These are phyloP conservation scores for Cerceris ruficornis DNA, from an alignment of 2,888 invertebrate genomes.

Conservation along the genomic window DNA sequence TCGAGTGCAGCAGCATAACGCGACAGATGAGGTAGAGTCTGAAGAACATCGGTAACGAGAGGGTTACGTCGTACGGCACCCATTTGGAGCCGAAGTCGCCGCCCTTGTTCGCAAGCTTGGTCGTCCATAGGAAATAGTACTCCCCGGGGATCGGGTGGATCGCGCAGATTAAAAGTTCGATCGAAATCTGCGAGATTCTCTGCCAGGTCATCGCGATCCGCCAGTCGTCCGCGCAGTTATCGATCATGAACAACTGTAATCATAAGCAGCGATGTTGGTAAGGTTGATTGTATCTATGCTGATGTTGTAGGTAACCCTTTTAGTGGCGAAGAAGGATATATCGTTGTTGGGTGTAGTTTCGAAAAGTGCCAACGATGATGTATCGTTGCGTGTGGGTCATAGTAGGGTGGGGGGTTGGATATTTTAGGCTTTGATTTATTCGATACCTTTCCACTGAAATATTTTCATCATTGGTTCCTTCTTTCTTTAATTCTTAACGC, in stretches of 20 bases:
- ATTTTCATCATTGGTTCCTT: no score
- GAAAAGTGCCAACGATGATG: no score
- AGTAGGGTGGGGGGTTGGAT: no score
- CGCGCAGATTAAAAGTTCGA: constrained; percentile 97
- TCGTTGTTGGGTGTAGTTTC: no score
- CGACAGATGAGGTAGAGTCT: constrained; percentile 99
- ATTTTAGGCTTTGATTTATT: no score
- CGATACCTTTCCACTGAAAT: no score
- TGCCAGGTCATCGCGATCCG: constrained; percentile 99
- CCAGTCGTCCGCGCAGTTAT: constrained; percentile 99
- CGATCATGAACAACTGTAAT: constrained; percentile 98
- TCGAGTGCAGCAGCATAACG: constrained; percentile 99
- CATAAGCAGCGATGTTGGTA: neutral
- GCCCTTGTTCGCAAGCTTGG: constrained; percentile 95
- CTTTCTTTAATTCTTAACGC: no score
- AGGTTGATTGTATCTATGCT: no score
- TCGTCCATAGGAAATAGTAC: constrained; percentile 98
- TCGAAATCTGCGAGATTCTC: constrained; percentile 94
- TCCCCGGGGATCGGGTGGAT: constrained; percentile 99
- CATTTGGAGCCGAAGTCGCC: constrained; percentile 85
- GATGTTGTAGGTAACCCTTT: no score
- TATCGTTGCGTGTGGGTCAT: no score
- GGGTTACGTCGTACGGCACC: constrained; percentile 97
- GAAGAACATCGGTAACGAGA: constrained; percentile 99
- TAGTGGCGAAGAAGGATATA: no score